Conservation (phyloP, 2,113 vertebrate genomes). For the Mugil cephalus region DNA sequence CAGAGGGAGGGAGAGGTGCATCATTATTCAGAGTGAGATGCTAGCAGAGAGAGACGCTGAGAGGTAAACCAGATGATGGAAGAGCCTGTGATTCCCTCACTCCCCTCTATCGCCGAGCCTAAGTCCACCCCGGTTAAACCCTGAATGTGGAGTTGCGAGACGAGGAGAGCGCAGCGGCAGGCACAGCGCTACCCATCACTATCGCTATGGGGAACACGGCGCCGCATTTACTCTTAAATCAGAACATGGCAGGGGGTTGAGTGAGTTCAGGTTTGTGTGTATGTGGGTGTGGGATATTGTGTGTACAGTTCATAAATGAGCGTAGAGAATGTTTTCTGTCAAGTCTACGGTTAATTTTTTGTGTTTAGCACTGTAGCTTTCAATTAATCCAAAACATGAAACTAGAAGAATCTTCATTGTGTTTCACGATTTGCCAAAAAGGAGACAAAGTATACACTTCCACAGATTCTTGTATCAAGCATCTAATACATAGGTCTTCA, state of each 20-base stretch:
- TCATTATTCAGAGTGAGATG: conserved; percentile 71
- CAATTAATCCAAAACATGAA: too few relatives aligned
- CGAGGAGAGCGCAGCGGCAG: conserved; percentile 55
- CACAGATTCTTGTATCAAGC: too few relatives aligned
- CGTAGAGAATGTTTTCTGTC: neutral
- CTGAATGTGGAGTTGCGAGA: conserved; percentile 60
- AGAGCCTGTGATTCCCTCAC: conserved; percentile 55
- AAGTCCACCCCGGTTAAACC: conserved; percentile 64
- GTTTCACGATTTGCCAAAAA: too few relatives aligned
- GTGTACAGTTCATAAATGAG: neutral
- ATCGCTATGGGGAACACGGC: conserved; percentile 58
- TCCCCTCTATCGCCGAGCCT: conserved; percentile 44
- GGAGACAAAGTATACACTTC: too few relatives aligned
- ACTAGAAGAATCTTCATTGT: too few relatives aligned
- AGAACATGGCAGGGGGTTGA: conserved; percentile 60
- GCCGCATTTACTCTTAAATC: conserved; percentile 70
- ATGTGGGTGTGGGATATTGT: conserved; percentile 1
- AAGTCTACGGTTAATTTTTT: neutral
- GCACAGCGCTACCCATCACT: conserved; percentile 64
- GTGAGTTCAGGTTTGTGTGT: conserved; percentile 28
- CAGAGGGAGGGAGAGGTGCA: conserved; percentile 54
- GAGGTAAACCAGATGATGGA: conserved; percentile 76
- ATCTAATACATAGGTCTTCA: too few relatives aligned
- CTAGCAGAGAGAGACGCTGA: conserved; percentile 44
- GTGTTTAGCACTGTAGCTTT: too few relatives aligned